A percentile compares a stretch with the other conserved stretches of the same genome.
Conservation (phyloP, 1,140 invertebrate species). For the Ceratoteleas bidentatus region DNA sequence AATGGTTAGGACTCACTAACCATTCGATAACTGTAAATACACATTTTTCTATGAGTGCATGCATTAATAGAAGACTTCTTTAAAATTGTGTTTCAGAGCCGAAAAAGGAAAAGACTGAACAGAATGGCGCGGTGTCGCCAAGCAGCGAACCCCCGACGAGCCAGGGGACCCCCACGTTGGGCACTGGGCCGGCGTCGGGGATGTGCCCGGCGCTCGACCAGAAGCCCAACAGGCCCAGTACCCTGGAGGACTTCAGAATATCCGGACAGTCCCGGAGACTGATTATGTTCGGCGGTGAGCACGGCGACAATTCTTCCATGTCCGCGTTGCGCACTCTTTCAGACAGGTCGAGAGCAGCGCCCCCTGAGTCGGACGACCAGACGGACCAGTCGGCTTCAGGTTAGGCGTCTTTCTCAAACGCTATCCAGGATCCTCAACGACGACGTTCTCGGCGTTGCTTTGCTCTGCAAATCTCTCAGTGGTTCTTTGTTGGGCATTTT, state of each 20-base stretch:
- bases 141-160: slow-evolving; percentile 82
- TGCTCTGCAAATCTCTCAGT: slow-evolving; percentile 8
- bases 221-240: slow-evolving; percentile 88
- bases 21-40: no score
- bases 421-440: slow-evolving; percentile 28
- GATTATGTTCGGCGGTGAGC: slow-evolving; percentile 68
- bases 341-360: slow-evolving; percentile 50
- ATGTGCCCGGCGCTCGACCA: slow-evolving; percentile 71
- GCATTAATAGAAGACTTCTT: background rate
- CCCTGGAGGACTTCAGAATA: slow-evolving; percentile 85
- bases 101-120: slow-evolving; percentile 94
- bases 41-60: no score
- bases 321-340: slow-evolving; percentile 53
- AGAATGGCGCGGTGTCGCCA: slow-evolving; percentile 85
- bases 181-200: slow-evolving; percentile 71
- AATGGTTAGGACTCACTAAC: no score
- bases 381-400: slow-evolving; percentile 53
- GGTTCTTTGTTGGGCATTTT: background rate
- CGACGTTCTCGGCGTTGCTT: slow-evolving; percentile 12
- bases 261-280: slow-evolving; percentile 73
- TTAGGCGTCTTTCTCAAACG: slow-evolving; percentile 50
- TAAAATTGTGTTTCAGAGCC: slow-evolving; percentile 85
- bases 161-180: slow-evolving; percentile 77
- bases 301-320: slow-evolving; percentile 61
- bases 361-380: slow-evolving; percentile 23